Percentiles rank a stretch among this genome's conserved stretches.
Conservation (phyloP, 2,888 invertebrate species). For the Ophraella communa region DNA sequence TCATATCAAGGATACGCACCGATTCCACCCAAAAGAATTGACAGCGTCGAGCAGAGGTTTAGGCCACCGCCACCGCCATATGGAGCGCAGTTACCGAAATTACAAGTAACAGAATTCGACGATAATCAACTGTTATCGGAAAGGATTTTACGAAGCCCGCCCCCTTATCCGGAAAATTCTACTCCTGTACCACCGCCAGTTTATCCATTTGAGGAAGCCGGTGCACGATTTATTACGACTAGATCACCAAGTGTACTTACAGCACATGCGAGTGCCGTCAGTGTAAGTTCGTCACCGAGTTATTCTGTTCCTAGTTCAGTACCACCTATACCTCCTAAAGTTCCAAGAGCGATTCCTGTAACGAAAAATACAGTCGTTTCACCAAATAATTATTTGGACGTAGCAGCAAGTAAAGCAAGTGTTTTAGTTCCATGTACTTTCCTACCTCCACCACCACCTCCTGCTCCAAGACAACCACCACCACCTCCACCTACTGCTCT, state of each 20-base stretch:
- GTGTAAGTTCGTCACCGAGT: slow-evolving; percentile 67
- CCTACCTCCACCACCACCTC: slow-evolving; percentile 71
- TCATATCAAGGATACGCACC: slow-evolving; percentile 64
- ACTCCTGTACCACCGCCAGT: slow-evolving; percentile 66
- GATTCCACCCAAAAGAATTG: slow-evolving; percentile 73
- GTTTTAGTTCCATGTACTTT: slow-evolving; percentile 62
- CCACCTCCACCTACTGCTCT: slow-evolving; percentile 72
- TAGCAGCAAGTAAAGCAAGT: slow-evolving; percentile 64
- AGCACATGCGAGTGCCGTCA: slow-evolving; percentile 76
- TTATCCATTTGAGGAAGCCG: slow-evolving; percentile 73
- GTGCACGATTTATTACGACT: slow-evolving; percentile 78
- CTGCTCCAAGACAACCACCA: slow-evolving; percentile 64
- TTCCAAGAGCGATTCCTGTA: slow-evolving; percentile 64
- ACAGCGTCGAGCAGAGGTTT: slow-evolving; percentile 63
- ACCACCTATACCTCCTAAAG: slow-evolving; percentile 58
- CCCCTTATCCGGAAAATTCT: slow-evolving; percentile 67
- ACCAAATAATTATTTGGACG: slow-evolving; percentile 69
- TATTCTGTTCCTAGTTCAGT: slow-evolving; percentile 62
- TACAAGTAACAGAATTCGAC: slow-evolving; percentile 46
- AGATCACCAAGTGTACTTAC: slow-evolving; percentile 78
- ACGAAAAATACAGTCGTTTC: slow-evolving; percentile 60
- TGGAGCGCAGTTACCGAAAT: slow-evolving; percentile 48
- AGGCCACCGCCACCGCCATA: slow-evolving; percentile 62
- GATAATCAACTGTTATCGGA: slow-evolving; percentile 48
- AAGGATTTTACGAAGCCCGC: slow-evolving; percentile 66